Evolutionary conservation across 2,797 vertebrate species (phyloP), one percentile per base, ranked within the genome.

Genomic region (Esox lucius): DNA sequence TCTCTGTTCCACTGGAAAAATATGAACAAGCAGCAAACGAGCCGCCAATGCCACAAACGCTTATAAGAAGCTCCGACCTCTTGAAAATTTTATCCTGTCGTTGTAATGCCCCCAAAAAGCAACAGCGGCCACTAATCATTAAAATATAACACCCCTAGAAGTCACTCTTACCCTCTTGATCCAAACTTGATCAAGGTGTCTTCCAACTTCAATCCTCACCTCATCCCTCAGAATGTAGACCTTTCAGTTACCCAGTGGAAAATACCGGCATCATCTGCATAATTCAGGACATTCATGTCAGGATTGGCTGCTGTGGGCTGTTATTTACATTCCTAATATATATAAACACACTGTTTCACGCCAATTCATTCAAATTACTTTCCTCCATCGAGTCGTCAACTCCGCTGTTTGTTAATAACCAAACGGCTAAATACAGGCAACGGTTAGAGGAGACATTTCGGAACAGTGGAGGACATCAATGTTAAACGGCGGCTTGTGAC

Each of bases 271-370:
- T 49, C 72, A 75, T 79, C 79, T 73, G 72, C 79, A 79, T 77
- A 73, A 75, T 73, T 77, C 81, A 11, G 26, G 13, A 75, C 81
- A 77, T 77, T 79, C 75, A 82, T 75, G 73, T 59, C 12, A n/a
- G n/a, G n/a, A 74, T 71, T 62, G 66, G 74, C 51, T 61, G 80
- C 81, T 81, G 75, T 77, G 75, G 81, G 78, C 72, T 77, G 64
- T 79, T 82, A 80, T 80, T 77, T 75, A 80, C 81, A 82, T 80
- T 82, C 77, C 65, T 75, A 80, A 77, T 62, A 70, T 39, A 68
- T 67, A 61, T 75, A 79, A 75, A 82, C 72, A 82, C 59, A n/a
- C 68, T 6, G 51, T 66, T 72, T 48, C 49, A 75, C 31, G 22
- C 71, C 39, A 64, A 77, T 68, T 61, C 26, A 77, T 68, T 61